Evolutionary conservation across 2,797 vertebrate genomes (phyloP).

Genomic region (Labeo calbasu): DNA sequence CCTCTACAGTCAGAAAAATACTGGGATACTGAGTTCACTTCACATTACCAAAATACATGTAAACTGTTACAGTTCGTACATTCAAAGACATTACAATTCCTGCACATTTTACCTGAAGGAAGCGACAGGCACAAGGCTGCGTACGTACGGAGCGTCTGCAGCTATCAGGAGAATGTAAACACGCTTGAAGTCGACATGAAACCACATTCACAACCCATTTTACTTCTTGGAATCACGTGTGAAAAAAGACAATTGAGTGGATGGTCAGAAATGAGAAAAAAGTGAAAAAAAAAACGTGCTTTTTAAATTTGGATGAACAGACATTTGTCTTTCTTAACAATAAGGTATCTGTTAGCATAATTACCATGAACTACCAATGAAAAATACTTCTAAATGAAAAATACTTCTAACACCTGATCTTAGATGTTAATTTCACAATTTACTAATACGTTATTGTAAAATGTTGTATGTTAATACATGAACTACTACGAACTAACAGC

Average conservation of each 20-base stretch:
- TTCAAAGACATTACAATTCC: constrained; percentile 15
- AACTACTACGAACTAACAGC: too few species aligned
- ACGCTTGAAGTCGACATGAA: neutral
- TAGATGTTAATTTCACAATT: too few species aligned
- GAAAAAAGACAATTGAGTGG: neutral
- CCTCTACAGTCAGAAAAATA: neutral
- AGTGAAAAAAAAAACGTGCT: too few species aligned
- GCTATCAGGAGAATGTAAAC: neutral
- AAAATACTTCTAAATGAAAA: neutral
- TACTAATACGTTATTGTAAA: too few species aligned
- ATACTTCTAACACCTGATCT: neutral
- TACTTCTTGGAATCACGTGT: neutral
- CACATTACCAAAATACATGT: constrained; percentile 27
- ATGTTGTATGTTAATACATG: too few species aligned
- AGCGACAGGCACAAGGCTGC: constrained; percentile 49
- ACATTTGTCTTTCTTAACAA: neutral
- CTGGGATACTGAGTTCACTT: neutral
- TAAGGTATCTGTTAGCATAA: neutral
- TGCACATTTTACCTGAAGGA: constrained; percentile 51
- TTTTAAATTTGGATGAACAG: neutral
- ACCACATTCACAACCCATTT: neutral
- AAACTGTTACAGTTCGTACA: constrained; percentile 30
- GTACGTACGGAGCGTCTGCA: neutral
- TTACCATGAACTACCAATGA: neutral
- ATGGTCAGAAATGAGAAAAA: neutral